These are phyloP conservation scores for Protodeltote pygarga DNA, from an alignment of 2,888 invertebrate genomes.

Conservation along the genomic window DNA sequence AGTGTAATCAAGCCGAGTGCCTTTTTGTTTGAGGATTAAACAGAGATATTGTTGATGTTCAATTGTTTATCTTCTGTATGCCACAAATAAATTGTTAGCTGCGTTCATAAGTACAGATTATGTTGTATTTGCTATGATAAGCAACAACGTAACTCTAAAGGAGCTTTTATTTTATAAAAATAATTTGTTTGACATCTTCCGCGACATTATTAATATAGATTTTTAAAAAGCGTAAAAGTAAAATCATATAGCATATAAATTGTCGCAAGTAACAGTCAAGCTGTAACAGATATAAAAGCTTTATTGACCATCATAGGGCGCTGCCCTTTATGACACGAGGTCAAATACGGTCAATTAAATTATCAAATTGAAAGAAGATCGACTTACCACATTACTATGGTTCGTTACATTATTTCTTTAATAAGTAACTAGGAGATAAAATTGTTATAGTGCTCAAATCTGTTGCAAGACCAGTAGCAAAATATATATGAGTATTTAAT, in stretches of 20 bases:
- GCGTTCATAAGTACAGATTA: too few species aligned
- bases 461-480: neutral
- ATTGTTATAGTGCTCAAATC: neutral
- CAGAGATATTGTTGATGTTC: conserved; percentile 8
- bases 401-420: conserved; percentile 20
- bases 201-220: too few species aligned
- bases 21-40: conserved; percentile 1
- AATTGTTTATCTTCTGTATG: too few species aligned
- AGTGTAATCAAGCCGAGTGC: too few species aligned
- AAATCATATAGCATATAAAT: neutral
- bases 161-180: too few species aligned
- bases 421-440: neutral
- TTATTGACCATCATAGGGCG: conserved; percentile 65
- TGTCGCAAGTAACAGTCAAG: neutral
- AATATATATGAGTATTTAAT: conserved; percentile 17
- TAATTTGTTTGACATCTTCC: too few species aligned
- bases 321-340: conserved; percentile 67
- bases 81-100: too few species aligned
- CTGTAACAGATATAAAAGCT: conserved; percentile 44
- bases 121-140: too few species aligned
- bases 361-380: conserved; percentile 45
- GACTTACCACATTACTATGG: conserved; percentile 11
- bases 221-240: too few species aligned
- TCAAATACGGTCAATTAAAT: conserved; percentile 79
- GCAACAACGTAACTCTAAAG: too few species aligned